Evolutionary conservation across 2,113 vertebrate species (phyloP), one percentile per base, ranked within the genome.

Genomic region (Circaetus cinerascens): DNA sequence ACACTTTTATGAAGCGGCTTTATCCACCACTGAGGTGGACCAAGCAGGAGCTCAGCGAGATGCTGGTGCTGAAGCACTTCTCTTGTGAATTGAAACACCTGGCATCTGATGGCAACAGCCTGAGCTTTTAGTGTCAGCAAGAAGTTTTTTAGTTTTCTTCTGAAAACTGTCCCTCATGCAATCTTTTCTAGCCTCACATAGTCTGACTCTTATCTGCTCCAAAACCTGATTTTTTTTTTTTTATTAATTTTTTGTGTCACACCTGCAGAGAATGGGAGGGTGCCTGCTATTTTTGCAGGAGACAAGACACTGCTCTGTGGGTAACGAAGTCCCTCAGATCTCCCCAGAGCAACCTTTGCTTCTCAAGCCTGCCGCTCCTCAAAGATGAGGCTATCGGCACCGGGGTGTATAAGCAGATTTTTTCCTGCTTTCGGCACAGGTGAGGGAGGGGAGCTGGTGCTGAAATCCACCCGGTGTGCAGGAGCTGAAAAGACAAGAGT

Each of bases 321-420:
- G 13, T 30, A 56, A 69, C 4, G 2, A n/a, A 13, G 27, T 53
- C 29, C 25, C 5, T 8, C 38, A 26, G n/a, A 22, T 43, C 9
- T 85, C 68, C 26, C 13, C 11, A 34, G 62, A 46, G 22, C 30
- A 51, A 34, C 8, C 53, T 71, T 50, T 3, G 1, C 14, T 26
- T 20, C 18, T 20, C 7, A 13, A 30, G 25, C 29, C 60, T 36
- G 59, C 48, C 53, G 50, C 30, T 75, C 43, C 55, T 63, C 41
- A 30, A 27, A 48, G 73, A 29, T 11, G 21, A 51, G 1, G 60
- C 11, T 46, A 13, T 59, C 5, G 0, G 19, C 7, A 5, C 56
- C 3, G 1, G 73, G 34, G 22, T 12, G 11, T 5, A 14, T 1
- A 32, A 0, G 2, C 13, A 5, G 51, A 43, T 64, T 59, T 57